Conservation (phyloP, 2,797 vertebrate species). For the Phrynocephalus vlangalii region DNA sequence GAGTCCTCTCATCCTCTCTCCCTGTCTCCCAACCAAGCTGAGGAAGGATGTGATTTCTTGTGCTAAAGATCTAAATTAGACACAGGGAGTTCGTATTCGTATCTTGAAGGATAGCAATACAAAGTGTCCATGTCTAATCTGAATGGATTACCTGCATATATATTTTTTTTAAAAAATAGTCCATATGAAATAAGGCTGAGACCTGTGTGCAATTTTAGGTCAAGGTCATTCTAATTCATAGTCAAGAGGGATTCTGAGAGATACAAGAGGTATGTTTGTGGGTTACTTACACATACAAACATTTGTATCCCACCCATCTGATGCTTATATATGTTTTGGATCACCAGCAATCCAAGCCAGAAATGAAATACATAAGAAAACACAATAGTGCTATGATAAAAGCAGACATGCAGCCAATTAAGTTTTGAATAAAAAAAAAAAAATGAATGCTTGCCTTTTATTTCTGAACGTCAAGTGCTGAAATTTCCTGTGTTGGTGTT, state of each 20-base stretch:
- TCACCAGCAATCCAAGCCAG: background rate
- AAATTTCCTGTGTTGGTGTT: constrained; percentile 12
- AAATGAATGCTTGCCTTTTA: background rate
- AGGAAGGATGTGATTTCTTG: background rate
- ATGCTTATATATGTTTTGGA: background rate
- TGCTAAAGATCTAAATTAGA: background rate
- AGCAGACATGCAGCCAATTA: background rate
- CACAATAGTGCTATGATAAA: background rate
- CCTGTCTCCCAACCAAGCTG: background rate
- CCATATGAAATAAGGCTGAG: background rate
- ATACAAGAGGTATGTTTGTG: background rate
- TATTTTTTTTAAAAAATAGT: background rate
- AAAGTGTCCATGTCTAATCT: background rate
- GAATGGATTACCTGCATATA: background rate
- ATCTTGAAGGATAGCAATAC: no score
- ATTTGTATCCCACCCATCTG: background rate
- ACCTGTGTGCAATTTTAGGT: background rate
- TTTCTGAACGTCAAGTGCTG: constrained; percentile 49
- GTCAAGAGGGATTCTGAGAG: background rate
- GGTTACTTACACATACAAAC: background rate
- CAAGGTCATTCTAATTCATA: no score
- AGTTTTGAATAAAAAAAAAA: background rate
- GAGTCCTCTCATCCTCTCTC: background rate
- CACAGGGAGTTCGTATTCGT: no score
- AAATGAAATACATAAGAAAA: background rate